Conservation (phyloP, 1,140 invertebrate species). For the Tetragonula clypearis region DNA sequence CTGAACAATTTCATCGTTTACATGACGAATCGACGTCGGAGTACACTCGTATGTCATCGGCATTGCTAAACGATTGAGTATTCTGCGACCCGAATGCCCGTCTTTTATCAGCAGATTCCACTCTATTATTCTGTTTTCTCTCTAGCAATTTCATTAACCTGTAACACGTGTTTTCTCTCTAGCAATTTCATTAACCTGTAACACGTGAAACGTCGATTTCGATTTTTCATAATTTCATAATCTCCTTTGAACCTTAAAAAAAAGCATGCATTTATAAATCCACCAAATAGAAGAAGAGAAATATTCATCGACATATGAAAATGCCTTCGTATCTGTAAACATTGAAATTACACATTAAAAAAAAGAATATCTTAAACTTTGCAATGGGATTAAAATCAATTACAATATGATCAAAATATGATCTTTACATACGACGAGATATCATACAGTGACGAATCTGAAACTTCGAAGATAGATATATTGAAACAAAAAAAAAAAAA, state of each 20-base stretch:
- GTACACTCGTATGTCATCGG: slow-evolving; percentile 9
- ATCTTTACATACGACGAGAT: no score
- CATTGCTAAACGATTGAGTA: background rate
- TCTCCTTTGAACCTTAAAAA: no score
- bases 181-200: background rate
- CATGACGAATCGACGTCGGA: slow-evolving; percentile 21
- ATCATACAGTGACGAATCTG: no score
- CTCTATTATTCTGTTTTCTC: background rate
- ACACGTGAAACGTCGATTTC: background rate
- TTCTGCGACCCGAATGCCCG: background rate
- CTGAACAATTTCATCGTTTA: slow-evolving; percentile 30
- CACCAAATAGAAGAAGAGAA: no score
- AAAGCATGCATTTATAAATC: no score
- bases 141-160: background rate
- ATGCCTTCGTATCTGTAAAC: background rate
- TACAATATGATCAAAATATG: no score
- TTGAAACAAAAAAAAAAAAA: background rate
- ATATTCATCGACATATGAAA: no score
- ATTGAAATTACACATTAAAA: background rate
- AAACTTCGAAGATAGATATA: background rate
- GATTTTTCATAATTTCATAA: background rate
- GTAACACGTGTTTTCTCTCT: background rate
- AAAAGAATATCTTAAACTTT: no score
- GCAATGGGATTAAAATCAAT: background rate
- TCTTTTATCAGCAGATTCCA: background rate